phyloP scores from a whole-genome alignment of 2,113 vertebrate species.

The Anser brachyrhynchus region DNA sequence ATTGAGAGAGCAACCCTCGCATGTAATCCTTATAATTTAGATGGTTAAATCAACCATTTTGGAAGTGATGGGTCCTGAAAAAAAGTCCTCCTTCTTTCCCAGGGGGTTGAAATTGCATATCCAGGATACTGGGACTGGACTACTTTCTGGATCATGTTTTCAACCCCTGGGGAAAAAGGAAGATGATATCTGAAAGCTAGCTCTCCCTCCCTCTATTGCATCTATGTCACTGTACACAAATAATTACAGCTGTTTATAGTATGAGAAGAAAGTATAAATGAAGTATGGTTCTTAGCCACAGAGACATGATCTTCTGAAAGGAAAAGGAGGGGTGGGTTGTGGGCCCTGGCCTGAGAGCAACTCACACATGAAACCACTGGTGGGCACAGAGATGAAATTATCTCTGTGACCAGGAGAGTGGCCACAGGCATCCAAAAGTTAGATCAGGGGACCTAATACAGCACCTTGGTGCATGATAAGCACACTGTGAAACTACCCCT shows the following conservation, averaged over 20 bases:
- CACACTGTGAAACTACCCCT: not conserved
- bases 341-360: not conserved
- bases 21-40: not conserved
- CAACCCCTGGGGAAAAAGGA: not conserved
- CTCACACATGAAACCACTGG: not conserved
- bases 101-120: not conserved
- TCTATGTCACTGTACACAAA: not conserved
- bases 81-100: not conserved
- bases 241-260: not conserved
- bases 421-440: not conserved
- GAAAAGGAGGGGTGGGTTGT: not conserved
- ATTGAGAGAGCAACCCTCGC: accelerated
- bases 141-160: not conserved
- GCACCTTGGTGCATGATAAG: accelerated
- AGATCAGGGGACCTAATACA: not conserved
- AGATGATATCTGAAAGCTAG: not conserved
- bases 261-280: not conserved
- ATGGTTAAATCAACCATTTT: not conserved
- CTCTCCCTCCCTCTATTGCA: not conserved
- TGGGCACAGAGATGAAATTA: not conserved
- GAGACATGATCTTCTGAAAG: not conserved
- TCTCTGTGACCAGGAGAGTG: not conserved
- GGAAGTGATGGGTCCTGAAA: not conserved
- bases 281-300: not conserved
- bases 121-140: not conserved